phyloP scores from a whole-genome alignment of 1,140 invertebrate species.

The Drosophila tropicalis region DNA sequence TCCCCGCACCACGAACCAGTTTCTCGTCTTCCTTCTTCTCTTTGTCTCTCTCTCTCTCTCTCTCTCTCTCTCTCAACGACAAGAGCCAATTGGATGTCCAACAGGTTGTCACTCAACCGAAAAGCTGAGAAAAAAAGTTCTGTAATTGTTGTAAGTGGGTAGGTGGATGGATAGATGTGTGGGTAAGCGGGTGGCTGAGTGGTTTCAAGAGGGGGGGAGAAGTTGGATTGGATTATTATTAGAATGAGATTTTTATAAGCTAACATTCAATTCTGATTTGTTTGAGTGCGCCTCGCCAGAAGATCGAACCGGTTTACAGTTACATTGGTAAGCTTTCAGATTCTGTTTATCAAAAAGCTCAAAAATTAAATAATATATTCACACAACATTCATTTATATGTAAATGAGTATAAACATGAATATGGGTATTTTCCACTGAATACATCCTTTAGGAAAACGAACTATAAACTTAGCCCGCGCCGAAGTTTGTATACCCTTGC shows the following conservation, averaged over 20 bases:
- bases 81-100: slow-evolving; percentile 46
- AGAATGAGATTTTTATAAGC: too few species aligned
- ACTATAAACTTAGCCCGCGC: too few species aligned
- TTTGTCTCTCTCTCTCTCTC: too few species aligned
- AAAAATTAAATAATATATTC: not conserved
- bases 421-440: too few species aligned
- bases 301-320: not conserved
- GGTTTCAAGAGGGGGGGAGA: not conserved
- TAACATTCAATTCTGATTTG: too few species aligned
- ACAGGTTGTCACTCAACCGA: slow-evolving; percentile 68
- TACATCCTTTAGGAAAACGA: too few species aligned
- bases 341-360: not conserved
- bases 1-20: not conserved
- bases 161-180: too few species aligned
- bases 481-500: too few species aligned
- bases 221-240: not conserved
- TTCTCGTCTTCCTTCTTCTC: not conserved
- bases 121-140: slow-evolving; percentile 23
- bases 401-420: too few species aligned
- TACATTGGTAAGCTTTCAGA: not conserved
- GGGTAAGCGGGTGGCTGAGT: too few species aligned
- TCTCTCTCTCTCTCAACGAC: too few species aligned
- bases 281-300: not conserved
- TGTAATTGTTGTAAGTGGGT: not conserved
- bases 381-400: too few species aligned